Evolutionary conservation across 2,113 vertebrate genomes (phyloP).

Genomic region (Hippocampus mohnikei): DNA sequence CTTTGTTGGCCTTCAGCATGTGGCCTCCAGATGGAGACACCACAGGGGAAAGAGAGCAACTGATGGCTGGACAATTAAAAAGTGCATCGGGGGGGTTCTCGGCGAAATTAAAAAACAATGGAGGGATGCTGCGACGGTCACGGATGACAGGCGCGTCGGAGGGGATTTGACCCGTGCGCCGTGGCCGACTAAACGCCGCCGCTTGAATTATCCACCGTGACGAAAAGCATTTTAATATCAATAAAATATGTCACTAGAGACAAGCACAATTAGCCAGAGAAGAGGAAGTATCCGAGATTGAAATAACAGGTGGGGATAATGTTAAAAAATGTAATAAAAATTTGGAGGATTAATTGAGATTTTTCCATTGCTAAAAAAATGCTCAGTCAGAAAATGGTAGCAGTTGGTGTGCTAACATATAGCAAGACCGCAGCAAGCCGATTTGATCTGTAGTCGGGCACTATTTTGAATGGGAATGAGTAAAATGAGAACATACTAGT

Average conservation of each 20-base stretch:
- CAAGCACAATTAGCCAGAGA: background rate
- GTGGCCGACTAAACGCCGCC: background rate
- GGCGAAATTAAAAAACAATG: slow-evolving; percentile 56
- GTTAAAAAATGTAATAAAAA: slow-evolving; percentile 41
- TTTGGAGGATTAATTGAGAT: slow-evolving; percentile 23
- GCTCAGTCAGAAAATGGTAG: too few species aligned
- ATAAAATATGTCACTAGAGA: slow-evolving; percentile 40
- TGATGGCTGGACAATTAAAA: slow-evolving; percentile 74
- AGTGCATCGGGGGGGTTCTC: slow-evolving; percentile 57
- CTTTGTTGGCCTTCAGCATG: slow-evolving; percentile 66
- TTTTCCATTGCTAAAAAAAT: too few species aligned
- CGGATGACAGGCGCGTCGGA: slow-evolving; percentile 32
- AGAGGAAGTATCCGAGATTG: slow-evolving; percentile 11
- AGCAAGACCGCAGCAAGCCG: too few species aligned
- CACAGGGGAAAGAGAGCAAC: slow-evolving; percentile 61
- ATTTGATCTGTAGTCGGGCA: too few species aligned
- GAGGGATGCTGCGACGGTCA: slow-evolving; percentile 38
- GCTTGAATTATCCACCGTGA: slow-evolving; percentile 51
- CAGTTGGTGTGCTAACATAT: background rate
- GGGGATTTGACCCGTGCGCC: slow-evolving; percentile 20
- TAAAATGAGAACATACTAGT: too few species aligned
- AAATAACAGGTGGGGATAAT: background rate
- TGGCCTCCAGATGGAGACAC: slow-evolving; percentile 79
- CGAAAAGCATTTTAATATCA: slow-evolving; percentile 38
- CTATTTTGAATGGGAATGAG: too few species aligned